Conservation (phyloP, 2,113 vertebrate genomes). For the Cephalopterus ornatus region DNA sequence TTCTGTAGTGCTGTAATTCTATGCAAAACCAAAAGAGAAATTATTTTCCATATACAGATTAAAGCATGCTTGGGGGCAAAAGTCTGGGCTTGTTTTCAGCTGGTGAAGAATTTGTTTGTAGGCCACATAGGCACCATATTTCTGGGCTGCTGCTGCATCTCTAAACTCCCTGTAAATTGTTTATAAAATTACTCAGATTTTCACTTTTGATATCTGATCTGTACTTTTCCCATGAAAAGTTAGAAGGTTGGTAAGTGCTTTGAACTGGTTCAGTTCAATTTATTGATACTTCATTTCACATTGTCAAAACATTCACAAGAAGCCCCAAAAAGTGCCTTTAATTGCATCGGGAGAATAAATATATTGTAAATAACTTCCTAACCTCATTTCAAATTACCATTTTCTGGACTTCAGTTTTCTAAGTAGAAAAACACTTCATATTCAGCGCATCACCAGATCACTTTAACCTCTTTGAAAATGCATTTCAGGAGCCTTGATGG, state of each 20-base stretch:
- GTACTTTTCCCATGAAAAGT: not conserved
- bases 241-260: not conserved
- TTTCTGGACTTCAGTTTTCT: not conserved
- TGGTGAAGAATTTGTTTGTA: not conserved
- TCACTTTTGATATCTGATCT: not conserved
- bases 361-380: not conserved
- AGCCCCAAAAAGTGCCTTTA: not conserved
- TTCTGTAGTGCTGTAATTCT: not conserved
- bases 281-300: not conserved
- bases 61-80: constrained; percentile 4
- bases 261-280: not conserved
- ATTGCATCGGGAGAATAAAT: not conserved
- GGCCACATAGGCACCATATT: not conserved
- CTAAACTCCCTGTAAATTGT: not conserved
- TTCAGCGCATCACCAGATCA: not conserved
- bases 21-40: not conserved
- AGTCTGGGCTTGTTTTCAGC: constrained; percentile 3
- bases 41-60: not conserved
- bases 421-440: constrained; percentile 1
- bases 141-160: not conserved
- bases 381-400: not conserved
- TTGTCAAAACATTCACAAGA: not conserved
- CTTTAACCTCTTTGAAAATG: constrained; percentile 29
- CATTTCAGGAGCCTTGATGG: constrained; percentile 22
- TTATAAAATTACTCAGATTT: not conserved